Evolutionary conservation across 2,113 vertebrate genomes (phyloP), one percentile per base, ranked within the genome.

Genomic region (Gorsachius goisagi): DNA sequence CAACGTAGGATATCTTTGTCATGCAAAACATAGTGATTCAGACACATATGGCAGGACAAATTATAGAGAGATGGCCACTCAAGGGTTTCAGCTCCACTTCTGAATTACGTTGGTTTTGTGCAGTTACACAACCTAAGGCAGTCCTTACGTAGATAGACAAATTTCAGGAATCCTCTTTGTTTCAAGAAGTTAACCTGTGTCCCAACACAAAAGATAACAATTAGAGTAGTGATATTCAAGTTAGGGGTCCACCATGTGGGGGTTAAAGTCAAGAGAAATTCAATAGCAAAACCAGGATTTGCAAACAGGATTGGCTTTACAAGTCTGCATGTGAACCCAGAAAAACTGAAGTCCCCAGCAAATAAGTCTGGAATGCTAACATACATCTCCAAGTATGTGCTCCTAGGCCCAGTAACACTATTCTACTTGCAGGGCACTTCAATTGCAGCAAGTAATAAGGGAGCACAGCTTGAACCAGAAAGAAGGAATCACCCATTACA

Each of bases 101-200:
- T 77, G 59, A 71, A 63, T 77, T 63, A 67, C 12, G 10, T 13
- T 45, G 79, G 47, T 45, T 73, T 92, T 75, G 67, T 81, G 28
- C 49, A 86, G 63, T 56, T 63, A 80, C 21, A 60, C 5, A 73
- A 73, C 16, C n/a, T 71, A 78, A 30, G 60, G 37, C 47, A 92
- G 68, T 59, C 37, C 7, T 92, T 78, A 91, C 1, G 2, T 0
- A 84, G 67, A 91, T 4, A 78, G 71, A 91, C 33, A 90, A 79
- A 81, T 85, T 93, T 91, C 88, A 96, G 93, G 68, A 96, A 90
- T 71, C 39, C 37, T 86, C 69, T 86, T 85, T 88, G 85, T 95
- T 97, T 96, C 39, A 81, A 85, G 78, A 87, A 72, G 45, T 67
- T 94, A 87, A 96, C 75, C 35, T 74, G n/a, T 67, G 26, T 79